phyloP scores from a whole-genome alignment of 2,113 vertebrate species.

The Pristiophorus japonicus region DNA sequence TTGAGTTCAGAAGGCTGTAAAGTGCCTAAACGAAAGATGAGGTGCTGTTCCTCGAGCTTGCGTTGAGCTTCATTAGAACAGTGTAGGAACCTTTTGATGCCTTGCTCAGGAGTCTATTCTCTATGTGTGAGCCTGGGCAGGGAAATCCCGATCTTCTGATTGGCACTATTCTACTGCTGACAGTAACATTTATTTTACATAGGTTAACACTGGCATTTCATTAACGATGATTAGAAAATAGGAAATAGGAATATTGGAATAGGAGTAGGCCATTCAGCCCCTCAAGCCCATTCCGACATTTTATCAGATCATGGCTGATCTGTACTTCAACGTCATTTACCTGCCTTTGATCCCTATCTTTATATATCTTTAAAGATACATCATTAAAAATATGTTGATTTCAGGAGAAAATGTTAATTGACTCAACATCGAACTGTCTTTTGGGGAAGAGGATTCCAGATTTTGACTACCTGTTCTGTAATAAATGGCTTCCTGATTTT shows the following conservation, averaged over 20 bases:
- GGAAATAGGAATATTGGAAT: not conserved
- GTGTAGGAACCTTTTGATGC: not conserved
- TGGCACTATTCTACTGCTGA: not conserved
- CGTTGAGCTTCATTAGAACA: too few species aligned
- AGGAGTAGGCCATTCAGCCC: not conserved
- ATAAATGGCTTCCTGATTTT: not conserved
- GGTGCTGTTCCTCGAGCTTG: too few species aligned
- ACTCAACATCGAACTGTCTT: not conserved
- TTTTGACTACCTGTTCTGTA: not conserved
- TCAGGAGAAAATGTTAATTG: not conserved
- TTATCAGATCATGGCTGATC: not conserved
- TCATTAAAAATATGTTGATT: not conserved
- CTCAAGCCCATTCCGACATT: not conserved
- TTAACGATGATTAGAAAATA: not conserved
- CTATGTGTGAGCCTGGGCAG: not conserved
- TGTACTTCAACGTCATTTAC: too few species aligned
- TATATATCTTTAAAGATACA: too few species aligned
- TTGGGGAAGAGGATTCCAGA: not conserved
- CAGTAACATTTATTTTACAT: not conserved
- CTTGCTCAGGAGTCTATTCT: not conserved
- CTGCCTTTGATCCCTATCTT: not conserved
- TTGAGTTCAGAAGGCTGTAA: too few species aligned
- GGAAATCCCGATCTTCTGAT: not conserved
- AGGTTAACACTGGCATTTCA: not conserved
- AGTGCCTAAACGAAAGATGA: too few species aligned